Evolutionary conservation across 1,140 invertebrate genomes (phyloP).

Genomic region (Drosophila sturtevanti): DNA sequence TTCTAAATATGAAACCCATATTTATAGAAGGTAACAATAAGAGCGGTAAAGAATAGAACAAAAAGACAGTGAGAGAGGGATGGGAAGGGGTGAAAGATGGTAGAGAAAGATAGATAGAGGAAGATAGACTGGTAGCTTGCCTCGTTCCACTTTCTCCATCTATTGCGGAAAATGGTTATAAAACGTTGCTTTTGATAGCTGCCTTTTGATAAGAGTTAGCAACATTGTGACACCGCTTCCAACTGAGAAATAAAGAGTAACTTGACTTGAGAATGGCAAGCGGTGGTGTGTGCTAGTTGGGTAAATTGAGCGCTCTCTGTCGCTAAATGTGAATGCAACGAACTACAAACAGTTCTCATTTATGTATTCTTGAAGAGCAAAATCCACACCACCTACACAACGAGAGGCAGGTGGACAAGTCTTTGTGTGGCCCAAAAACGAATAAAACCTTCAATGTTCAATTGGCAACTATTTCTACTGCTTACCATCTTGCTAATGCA

Average conservation of each 20-base stretch:
- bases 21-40: background rate
- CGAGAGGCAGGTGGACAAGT: too few relatives aligned
- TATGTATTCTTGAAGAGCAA: background rate
- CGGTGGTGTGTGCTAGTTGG: too few relatives aligned
- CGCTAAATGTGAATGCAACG: background rate
- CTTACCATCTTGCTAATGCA: background rate
- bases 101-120: background rate
- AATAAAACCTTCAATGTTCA: background rate
- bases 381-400: background rate
- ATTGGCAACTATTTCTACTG: background rate
- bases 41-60: background rate
- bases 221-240: slow-evolving; percentile 27
- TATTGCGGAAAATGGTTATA: slow-evolving; percentile 30
- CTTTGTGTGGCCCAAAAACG: background rate
- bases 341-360: background rate
- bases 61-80: background rate
- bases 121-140: background rate
- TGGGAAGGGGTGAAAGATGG: too few relatives aligned
- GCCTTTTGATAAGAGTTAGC: slow-evolving; percentile 47
- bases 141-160: background rate
- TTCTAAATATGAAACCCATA: background rate
- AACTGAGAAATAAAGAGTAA: background rate
- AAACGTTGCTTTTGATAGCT: slow-evolving; percentile 48
- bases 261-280: too few relatives aligned
- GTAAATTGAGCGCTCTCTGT: background rate